These are phyloP conservation scores for Romanogobio albipinnatus DNA, from an alignment of 2,113 vertebrate species.

Conservation along the genomic window DNA sequence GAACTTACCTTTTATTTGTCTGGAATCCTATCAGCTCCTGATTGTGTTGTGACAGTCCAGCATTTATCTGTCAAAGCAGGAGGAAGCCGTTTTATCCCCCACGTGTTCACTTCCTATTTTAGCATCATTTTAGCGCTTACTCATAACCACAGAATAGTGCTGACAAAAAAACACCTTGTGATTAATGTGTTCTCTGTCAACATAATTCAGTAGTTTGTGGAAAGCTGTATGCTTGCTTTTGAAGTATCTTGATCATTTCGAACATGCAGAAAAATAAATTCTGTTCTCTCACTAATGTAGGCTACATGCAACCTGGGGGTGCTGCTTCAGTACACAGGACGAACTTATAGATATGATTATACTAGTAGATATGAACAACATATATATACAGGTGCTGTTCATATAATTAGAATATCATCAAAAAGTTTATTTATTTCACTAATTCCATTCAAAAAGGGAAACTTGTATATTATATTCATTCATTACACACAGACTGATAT, in stretches of 20 bases:
- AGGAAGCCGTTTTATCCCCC: conserved; percentile 9
- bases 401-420: too few relatives aligned
- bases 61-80: neutral
- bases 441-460: too few relatives aligned
- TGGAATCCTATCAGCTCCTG: neutral
- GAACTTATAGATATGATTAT: neutral
- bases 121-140: conserved; percentile 29
- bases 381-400: too few relatives aligned
- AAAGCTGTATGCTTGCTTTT: neutral
- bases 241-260: neutral
- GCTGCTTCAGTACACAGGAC: neutral
- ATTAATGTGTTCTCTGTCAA: neutral
- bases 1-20: neutral
- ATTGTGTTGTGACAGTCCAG: neutral
- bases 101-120: neutral
- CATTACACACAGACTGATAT: too few relatives aligned
- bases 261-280: neutral
- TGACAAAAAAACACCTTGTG: neutral
- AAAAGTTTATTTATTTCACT: too few relatives aligned
- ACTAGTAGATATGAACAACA: neutral
- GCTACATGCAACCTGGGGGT: neutral
- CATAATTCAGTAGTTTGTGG: neutral
- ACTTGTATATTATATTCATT: too few relatives aligned
- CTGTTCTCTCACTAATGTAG: neutral
- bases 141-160: conserved; percentile 32